Evolutionary conservation across 2,797 vertebrate genomes (phyloP).

Genomic region (Xenopus petersii): DNA sequence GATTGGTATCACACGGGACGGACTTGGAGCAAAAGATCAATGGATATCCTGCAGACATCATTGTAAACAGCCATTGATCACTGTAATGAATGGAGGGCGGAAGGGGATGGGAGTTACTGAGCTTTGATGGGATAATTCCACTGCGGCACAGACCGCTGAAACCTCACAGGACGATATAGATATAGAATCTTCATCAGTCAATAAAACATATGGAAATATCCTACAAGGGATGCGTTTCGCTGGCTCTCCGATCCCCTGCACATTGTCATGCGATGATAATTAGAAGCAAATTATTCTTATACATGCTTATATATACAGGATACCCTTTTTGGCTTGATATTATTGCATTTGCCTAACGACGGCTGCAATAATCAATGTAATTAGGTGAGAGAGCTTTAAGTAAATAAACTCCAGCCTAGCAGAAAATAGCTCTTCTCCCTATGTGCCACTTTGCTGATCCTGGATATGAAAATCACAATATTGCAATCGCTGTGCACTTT

Average conservation of each 20-base stretch:
- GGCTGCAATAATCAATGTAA: constrained; percentile 2
- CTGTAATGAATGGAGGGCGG: neutral
- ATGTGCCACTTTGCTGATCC: neutral
- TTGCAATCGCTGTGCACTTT: neutral
- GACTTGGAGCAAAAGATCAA: neutral
- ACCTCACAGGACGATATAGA: too few species aligned
- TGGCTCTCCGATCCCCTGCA: too few species aligned
- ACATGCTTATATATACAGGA: neutral
- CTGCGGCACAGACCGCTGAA: neutral
- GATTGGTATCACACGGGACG: neutral
- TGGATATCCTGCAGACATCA: neutral
- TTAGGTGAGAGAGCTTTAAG: neutral
- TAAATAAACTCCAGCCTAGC: constrained; percentile 1
- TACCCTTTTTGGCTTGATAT: neutral
- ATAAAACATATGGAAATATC: too few species aligned
- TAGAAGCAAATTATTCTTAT: too few species aligned
- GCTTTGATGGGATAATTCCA: neutral
- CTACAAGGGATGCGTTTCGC: too few species aligned
- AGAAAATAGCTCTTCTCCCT: neutral
- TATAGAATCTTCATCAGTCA: too few species aligned
- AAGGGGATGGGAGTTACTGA: neutral
- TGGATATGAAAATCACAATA: constrained; percentile 1
- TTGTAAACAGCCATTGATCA: neutral
- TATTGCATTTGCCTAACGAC: constrained; percentile 1
- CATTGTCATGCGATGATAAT: too few species aligned